These are phyloP conservation scores for Acropora yongei DNA, from an alignment of 64 coral and sea anemone species.

Conservation along the genomic window DNA sequence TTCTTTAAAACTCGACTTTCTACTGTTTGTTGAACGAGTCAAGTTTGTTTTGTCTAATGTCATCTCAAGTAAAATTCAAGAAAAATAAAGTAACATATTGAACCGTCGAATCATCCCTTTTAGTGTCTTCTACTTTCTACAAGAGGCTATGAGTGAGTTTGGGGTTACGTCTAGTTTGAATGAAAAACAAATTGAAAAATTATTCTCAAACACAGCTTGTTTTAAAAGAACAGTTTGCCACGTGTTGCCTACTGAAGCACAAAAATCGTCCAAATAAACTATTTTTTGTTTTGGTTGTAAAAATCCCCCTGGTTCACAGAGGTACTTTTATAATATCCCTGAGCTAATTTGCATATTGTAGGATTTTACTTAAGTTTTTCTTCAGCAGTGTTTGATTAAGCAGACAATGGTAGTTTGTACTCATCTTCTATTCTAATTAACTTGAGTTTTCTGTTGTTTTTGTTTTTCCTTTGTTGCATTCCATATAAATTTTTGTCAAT, in stretches of 20 bases:
- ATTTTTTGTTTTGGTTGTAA: neutral
- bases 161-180: neutral
- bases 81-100: no score
- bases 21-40: neutral
- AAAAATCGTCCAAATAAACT: neutral
- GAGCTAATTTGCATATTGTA: conserved; percentile 7
- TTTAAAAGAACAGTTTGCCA: no score
- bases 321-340: neutral
- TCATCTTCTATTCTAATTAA: neutral
- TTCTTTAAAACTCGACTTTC: neutral
- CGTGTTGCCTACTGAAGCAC: neutral
- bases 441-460: no score
- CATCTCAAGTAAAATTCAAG: no score
- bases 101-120: no score
- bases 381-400: no score
- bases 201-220: no score
- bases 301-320: neutral
- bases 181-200: neutral
- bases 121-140: no score
- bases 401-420: neutral
- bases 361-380: neutral
- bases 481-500: neutral
- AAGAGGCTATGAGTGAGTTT: no score
- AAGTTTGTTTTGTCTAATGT: no score
- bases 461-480: neutral